Conservation (phyloP, 2,797 vertebrate species). For the Pogoniulus pusillus region DNA sequence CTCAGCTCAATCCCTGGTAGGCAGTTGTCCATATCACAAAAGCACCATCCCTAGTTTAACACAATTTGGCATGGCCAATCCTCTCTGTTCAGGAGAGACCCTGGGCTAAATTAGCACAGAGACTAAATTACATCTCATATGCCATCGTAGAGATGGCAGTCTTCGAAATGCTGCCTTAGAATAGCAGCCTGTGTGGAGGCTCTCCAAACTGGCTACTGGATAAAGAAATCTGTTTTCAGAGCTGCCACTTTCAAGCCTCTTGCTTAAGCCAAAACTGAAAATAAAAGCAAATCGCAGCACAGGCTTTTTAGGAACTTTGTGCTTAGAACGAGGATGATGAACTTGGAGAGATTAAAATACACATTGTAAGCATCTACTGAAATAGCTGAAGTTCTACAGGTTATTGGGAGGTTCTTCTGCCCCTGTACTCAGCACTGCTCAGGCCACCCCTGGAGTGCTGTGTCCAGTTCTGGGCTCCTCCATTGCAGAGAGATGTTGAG, state of each 20-base stretch:
- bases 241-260: conserved; percentile 68
- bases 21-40: conserved; percentile 66
- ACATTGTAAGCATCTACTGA: not conserved
- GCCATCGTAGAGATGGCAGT: conserved; percentile 59
- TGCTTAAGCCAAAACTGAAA: conserved; percentile 66
- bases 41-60: conserved; percentile 65
- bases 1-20: conserved; percentile 65
- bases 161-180: conserved; percentile 57
- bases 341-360: conserved; percentile 38
- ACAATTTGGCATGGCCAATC: conserved; percentile 46
- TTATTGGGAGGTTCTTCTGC: no score
- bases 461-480: no score
- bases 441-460: no score
- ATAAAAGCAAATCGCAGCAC: conserved; percentile 55
- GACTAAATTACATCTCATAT: conserved; percentile 43
- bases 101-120: conserved; percentile 40
- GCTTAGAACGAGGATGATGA: conserved; percentile 8
- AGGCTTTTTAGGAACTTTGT: conserved; percentile 54
- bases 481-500: no score
- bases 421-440: no score
- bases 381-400: not conserved
- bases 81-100: conserved; percentile 57
- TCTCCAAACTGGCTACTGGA: conserved; percentile 78
- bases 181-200: conserved; percentile 61
- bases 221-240: conserved; percentile 78